Conservation (phyloP, 2,888 invertebrate species). For the Limnephilus lunatus region DNA sequence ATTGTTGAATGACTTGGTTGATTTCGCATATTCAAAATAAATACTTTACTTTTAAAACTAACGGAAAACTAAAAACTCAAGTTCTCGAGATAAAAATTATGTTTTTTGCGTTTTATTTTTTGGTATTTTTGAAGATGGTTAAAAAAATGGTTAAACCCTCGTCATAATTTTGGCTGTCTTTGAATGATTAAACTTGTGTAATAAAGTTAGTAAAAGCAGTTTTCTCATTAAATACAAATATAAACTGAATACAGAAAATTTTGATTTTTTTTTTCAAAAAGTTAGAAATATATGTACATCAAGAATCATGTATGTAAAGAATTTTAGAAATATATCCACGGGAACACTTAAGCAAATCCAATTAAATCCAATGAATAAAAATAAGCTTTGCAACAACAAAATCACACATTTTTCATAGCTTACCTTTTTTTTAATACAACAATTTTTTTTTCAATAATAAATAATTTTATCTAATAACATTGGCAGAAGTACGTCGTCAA, state of each 20-base stretch:
- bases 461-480: background rate
- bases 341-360: background rate
- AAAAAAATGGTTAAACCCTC: background rate
- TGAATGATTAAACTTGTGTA: background rate
- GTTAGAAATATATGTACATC: background rate
- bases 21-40: slow-evolving; percentile 60
- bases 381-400: background rate
- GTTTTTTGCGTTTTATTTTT: background rate
- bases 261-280: background rate
- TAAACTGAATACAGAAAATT: background rate
- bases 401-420: background rate
- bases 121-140: background rate
- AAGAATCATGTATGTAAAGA: background rate
- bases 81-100: background rate
- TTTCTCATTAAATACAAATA: background rate
- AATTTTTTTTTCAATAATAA: background rate
- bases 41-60: background rate
- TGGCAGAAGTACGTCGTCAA: background rate
- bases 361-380: background rate
- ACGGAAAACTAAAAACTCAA: background rate
- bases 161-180: background rate
- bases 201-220: background rate
- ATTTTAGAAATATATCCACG: background rate
- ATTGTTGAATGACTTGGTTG: slow-evolving; percentile 45
- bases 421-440: background rate